Evolutionary conservation across 2,797 vertebrate genomes (phyloP).

Genomic region (Sebastes taczanowskii): DNA sequence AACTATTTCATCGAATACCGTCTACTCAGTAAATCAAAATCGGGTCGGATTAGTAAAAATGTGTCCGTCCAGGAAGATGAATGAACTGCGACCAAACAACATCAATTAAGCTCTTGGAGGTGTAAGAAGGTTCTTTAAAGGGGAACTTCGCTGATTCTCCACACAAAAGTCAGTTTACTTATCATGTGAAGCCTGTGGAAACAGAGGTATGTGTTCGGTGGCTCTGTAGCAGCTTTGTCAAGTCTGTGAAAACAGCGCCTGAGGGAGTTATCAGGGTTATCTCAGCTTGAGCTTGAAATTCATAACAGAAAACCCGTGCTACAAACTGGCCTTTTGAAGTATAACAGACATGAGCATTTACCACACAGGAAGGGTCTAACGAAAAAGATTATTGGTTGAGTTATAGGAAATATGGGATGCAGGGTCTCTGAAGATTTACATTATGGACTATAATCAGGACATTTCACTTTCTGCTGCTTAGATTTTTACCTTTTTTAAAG

Average conservation of each 20-base stretch:
- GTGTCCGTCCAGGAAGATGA: no score
- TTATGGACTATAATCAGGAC: not conserved
- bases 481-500: not conserved
- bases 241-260: not conserved
- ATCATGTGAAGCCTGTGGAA: not conserved
- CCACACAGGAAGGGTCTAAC: not conserved
- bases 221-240: not conserved
- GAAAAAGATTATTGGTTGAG: not conserved
- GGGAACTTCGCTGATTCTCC: not conserved
- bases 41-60: no score
- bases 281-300: not conserved
- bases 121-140: not conserved
- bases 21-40: not conserved
- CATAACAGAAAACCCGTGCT: not conserved
- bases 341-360: not conserved
- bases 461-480: not conserved
- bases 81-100: not conserved
- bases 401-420: not conserved
- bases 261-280: not conserved
- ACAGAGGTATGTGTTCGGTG: not conserved
- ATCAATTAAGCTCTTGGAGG: not conserved
- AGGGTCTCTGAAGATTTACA: not conserved
- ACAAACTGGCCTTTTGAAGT: not conserved
- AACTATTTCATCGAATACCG: accelerated
- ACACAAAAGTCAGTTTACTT: not conserved